Evolutionary conservation across 2,797 vertebrate species (phyloP).

Genomic region (Dermochelys coriacea): DNA sequence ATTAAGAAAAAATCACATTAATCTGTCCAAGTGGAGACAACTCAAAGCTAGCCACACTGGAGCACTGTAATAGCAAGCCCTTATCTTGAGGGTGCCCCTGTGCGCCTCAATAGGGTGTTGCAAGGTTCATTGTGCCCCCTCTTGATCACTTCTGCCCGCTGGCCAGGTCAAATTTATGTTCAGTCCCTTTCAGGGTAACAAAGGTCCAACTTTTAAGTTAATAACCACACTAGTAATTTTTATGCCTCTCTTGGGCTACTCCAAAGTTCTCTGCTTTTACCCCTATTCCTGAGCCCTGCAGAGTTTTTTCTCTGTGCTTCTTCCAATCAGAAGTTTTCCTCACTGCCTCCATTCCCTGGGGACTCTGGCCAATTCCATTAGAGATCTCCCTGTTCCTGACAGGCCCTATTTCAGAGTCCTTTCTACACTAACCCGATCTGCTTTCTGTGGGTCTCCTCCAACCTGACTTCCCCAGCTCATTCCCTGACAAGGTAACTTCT

Average conservation of each 20-base stretch:
- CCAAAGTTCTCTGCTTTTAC: background rate
- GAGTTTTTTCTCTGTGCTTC: background rate
- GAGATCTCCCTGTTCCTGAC: background rate
- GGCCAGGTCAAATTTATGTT: background rate
- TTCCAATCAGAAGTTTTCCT: background rate
- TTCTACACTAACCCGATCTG: background rate
- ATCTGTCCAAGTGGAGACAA: background rate
- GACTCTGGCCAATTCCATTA: background rate
- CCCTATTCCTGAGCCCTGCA: background rate
- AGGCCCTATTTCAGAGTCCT: background rate
- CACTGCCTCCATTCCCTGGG: background rate
- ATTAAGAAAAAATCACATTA: background rate
- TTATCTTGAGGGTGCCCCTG: background rate
- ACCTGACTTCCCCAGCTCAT: background rate
- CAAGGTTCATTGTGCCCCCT: background rate
- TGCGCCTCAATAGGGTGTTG: background rate
- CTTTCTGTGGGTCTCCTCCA: background rate
- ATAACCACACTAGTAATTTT: background rate
- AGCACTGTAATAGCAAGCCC: background rate
- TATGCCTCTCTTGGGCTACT: background rate
- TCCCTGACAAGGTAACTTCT: background rate
- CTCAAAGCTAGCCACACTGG: background rate
- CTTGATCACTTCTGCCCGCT: background rate
- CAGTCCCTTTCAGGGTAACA: too few relatives aligned
- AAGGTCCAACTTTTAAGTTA: background rate